phyloP scores from a whole-genome alignment of 2,113 vertebrate genomes.

The Lipophrys pholis region DNA sequence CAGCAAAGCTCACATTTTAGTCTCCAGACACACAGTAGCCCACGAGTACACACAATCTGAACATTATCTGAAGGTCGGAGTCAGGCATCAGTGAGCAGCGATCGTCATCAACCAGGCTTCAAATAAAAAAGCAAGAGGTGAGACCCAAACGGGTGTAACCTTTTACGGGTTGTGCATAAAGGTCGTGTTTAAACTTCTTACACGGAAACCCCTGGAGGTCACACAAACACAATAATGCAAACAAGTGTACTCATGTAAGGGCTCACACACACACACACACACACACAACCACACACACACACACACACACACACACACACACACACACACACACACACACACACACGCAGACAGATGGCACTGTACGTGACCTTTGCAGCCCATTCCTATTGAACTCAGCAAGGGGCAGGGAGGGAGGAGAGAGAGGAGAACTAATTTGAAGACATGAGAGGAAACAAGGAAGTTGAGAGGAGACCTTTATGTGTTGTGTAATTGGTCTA shows the following conservation, averaged over 20 bases:
- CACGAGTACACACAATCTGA: no score
- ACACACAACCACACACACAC: no score
- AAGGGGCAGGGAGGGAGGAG: slow-evolving; percentile 26
- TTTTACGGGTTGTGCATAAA: slow-evolving; percentile 15
- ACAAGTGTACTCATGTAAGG: slow-evolving; percentile 21
- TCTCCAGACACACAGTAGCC: no score
- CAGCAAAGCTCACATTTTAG: no score
- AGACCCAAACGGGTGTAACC: neutral
- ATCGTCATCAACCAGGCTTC: slow-evolving; percentile 16
- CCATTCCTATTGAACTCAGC: slow-evolving; percentile 63
- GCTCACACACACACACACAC: no score
- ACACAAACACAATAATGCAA: slow-evolving; percentile 29
- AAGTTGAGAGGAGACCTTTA: slow-evolving; percentile 62
- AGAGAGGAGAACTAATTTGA: slow-evolving; percentile 59
- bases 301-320: no score
- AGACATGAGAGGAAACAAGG: slow-evolving; percentile 70
- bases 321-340: neutral
- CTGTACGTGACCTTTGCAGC: slow-evolving; percentile 58
- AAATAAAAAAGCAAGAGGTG: slow-evolving; percentile 6
- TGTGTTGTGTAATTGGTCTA: slow-evolving; percentile 68
- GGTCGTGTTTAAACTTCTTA: slow-evolving; percentile 25
- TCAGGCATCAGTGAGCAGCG: slow-evolving; percentile 8
- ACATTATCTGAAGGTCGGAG: neutral
- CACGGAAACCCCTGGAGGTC: slow-evolving; percentile 28
- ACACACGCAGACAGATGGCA: slow-evolving; percentile 27